Evolutionary conservation across 2,888 invertebrate species (phyloP).

Genomic region (Chelonus formosanus): DNA sequence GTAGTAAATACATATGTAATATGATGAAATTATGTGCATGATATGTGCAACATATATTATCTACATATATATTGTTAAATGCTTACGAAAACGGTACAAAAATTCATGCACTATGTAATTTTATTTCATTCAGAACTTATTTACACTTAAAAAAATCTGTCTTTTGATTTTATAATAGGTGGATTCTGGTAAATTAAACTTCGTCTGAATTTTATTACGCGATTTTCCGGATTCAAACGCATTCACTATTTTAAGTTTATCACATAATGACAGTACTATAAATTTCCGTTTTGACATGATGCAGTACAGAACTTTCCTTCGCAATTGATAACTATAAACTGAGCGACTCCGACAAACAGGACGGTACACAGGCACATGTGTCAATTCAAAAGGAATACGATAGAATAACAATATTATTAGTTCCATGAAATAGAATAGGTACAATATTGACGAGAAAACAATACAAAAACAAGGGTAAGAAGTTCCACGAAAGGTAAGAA

Average conservation of each 20-base stretch:
- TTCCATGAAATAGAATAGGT: no score
- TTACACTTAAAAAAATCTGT: constrained; percentile 16
- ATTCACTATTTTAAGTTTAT: constrained; percentile 37
- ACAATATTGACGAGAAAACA: no score
- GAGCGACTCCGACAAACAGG: no score
- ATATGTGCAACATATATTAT: background rate
- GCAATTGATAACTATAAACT: no score
- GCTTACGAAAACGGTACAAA: constrained; percentile 11
- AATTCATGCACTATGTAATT: constrained; percentile 13
- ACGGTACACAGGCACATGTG: no score
- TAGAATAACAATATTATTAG: no score
- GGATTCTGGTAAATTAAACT: constrained; percentile 34
- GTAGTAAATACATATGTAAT: constrained; percentile 20
- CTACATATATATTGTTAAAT: background rate
- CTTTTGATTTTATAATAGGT: constrained; percentile 33
- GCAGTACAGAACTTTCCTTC: constrained; percentile 7
- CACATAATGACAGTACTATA: constrained; percentile 32
- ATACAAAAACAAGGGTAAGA: no score
- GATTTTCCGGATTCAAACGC: constrained; percentile 33
- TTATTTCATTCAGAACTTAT: constrained; percentile 9
- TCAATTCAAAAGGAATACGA: no score
- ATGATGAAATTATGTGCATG: background rate
- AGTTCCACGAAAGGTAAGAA: no score
- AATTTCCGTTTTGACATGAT: constrained; percentile 28
- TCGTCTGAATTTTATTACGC: constrained; percentile 34